Evolutionary conservation across 2,888 invertebrate genomes (phyloP).

Genomic region (Mayetiola destructor): DNA sequence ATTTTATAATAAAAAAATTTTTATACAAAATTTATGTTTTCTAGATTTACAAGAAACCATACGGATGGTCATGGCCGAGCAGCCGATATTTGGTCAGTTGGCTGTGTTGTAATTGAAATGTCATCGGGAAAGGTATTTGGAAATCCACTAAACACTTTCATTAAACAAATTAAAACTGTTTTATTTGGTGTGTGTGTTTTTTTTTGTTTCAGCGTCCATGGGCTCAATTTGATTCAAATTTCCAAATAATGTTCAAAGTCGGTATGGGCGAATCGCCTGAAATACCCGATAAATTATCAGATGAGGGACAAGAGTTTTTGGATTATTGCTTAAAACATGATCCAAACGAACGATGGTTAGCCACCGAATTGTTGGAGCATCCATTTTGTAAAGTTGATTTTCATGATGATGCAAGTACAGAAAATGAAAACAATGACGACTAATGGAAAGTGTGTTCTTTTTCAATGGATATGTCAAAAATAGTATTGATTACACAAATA

Average conservation of each 20-base stretch:
- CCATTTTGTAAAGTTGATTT: constrained; percentile 51
- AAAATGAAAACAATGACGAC: neutral
- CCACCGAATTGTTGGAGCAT: constrained; percentile 54
- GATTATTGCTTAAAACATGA: constrained; percentile 67
- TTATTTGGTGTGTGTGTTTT: neutral
- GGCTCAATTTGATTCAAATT: constrained; percentile 82
- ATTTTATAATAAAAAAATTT: too few species aligned
- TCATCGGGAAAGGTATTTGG: constrained; percentile 65
- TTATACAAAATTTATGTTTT: too few species aligned
- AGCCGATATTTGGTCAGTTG: constrained; percentile 92
- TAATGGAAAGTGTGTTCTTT: too few species aligned
- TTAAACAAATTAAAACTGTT: neutral
- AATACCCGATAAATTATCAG: constrained; percentile 58
- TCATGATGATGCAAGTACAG: neutral
- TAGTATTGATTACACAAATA: too few species aligned
- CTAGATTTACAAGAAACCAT: constrained; percentile 81
- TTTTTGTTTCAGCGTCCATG: constrained; percentile 60
- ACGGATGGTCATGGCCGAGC: constrained; percentile 73
- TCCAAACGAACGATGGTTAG: constrained; percentile 55
- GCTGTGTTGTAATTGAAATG: constrained; percentile 93
- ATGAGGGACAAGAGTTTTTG: constrained; percentile 72
- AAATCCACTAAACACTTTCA: neutral
- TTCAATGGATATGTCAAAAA: too few species aligned
- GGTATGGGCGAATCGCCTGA: constrained; percentile 80
- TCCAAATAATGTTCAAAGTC: constrained; percentile 91